Percentiles rank a stretch among this genome's conserved stretches.
Conservation (phyloP, 1,140 invertebrate species). For the Zaprionus tsacasi region DNA sequence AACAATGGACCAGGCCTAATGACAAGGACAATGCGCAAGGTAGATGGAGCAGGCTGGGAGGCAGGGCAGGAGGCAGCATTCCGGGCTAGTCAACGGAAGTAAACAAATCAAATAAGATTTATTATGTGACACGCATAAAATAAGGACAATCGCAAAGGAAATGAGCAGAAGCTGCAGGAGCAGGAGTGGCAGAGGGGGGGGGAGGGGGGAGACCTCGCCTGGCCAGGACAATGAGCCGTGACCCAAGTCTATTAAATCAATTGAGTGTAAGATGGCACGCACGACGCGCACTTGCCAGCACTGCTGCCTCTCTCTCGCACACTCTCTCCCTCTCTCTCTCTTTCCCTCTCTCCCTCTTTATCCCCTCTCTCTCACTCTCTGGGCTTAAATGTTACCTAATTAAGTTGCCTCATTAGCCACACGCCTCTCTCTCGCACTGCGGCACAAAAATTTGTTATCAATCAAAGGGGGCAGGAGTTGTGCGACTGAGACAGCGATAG, state of each 20-base stretch:
- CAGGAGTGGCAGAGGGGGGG: conserved; percentile 12
- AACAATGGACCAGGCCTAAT: conserved; percentile 67
- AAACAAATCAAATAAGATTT: conserved; percentile 83
- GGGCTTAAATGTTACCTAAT: conserved; percentile 62
- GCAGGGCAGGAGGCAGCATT: conserved; percentile 1
- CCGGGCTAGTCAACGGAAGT: conserved; percentile 49
- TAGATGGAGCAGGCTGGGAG: neutral
- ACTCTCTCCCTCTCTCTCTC: neutral
- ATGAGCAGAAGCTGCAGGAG: neutral
- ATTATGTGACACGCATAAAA: conserved; percentile 83
- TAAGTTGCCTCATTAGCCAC: conserved; percentile 72
- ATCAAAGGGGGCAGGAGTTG: conserved; percentile 41
- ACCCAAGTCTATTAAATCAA: conserved; percentile 74
- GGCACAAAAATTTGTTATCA: conserved; percentile 61
- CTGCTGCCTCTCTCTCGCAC: neutral
- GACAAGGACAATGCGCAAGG: conserved; percentile 55
- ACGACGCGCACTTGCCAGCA: conserved; percentile 35
- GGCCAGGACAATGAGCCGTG: conserved; percentile 52
- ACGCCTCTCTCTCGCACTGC: conserved; percentile 30
- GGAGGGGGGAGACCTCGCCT: neutral
- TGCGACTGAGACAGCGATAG: neutral
- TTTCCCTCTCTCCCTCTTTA: neutral
- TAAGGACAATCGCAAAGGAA: conserved; percentile 48
- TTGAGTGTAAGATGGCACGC: conserved; percentile 80
- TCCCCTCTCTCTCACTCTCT: conserved; percentile 23